Evolutionary conservation across 2,888 invertebrate species (phyloP), one percentile per base, ranked within the genome.

Genomic region (Trachelus tabidus): DNA sequence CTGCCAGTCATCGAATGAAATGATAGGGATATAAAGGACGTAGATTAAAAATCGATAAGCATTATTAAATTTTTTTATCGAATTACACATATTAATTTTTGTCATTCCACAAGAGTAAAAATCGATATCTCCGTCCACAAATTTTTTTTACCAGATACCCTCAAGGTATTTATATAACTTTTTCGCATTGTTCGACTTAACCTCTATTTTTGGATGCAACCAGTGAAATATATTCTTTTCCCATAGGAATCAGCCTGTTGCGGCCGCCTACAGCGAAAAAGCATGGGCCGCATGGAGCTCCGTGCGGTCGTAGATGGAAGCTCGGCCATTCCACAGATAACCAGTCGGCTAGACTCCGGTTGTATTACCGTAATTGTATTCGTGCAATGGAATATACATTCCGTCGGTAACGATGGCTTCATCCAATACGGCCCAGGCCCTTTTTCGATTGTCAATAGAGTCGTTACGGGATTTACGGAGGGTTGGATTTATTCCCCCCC

Each of bases 281-380:
- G 23, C 56, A 56, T 1, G 23, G 23, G 23, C 56, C 56, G 56
- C 56, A 23, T 9, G 56, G 56, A 56, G 56, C 56, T 56, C 23
- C 56, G 23, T 56, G 23, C 56, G 56, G 23, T 23, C 56, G 68
- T 77, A 69, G 77, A 76, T 79, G 76, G 77, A 77, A 77, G 77
- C 23, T 77, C 79, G 79, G 78, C 79, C 79, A 79, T 80, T 80
- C 76, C 73, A 79, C 79, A 80, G 81, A 78, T 80, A 78, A 80
- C 78, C 78, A 30, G 76, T 34, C 71, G 11, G 71, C 76, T 79
- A 79, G 76, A 76, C 76, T 76, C 35, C n/a, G 77, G 76, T 76
- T 77, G 79, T 79, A 82, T 81, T 81, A 82, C 80, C 81, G 80
- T 82, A 81, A 82, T 82, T 82, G 81, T 80, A 81, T 79, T 37